Base-by-base conservation (phyloP, 2,888 invertebrate species). In the Hybos culiciformis region DNA sequence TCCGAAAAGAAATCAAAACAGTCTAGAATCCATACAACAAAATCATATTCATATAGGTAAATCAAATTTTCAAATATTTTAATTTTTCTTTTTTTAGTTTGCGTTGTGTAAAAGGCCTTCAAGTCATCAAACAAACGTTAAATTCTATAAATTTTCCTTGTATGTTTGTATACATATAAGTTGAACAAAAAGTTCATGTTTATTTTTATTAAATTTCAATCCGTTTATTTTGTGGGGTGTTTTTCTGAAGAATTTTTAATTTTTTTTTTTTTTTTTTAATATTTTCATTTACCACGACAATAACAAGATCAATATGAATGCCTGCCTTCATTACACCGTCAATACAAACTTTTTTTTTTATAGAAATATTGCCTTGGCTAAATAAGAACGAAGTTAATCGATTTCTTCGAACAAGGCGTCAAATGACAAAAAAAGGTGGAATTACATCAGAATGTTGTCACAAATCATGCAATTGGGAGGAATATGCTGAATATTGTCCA, bases 401-500 rank as follows among this genome's bases (percentile, higher is more conserved):
- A 58, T 34, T 63, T 42, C 43, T 62, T 11, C 53, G 60, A 4
- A 59, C 54, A 24, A 48, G 69, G 23, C 53, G 57, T 48, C n/a
- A n/a, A 9, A 56, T 51, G 7, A 63, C 9, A 37, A 37, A 32
- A 18, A 23, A 21, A 41, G 40, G 18, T 32, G 36, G 36, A 7
- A 76, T 76, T 31, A 75, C 75, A 12, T 66, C 70, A 34, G 76
- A 76, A 58, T 76, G 75, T 51, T 76, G 75, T 58, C 71, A 71
- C 50, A 68, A 67, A 33, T 72, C 72, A 21, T 76, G 76, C 53
- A 75, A 74, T 41, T 76, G 75, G 76, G 76, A 76, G 54, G 75
- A 76, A 56, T 76, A 76, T 52, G 75, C 76, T 6, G 75, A 76
- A 57, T 76, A 76, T 57, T 76, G 75, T 56, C 75, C 75, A 4